Evolutionary conservation across 2,113 vertebrate species (phyloP).

Genomic region (Ceuthmochares aereus): DNA sequence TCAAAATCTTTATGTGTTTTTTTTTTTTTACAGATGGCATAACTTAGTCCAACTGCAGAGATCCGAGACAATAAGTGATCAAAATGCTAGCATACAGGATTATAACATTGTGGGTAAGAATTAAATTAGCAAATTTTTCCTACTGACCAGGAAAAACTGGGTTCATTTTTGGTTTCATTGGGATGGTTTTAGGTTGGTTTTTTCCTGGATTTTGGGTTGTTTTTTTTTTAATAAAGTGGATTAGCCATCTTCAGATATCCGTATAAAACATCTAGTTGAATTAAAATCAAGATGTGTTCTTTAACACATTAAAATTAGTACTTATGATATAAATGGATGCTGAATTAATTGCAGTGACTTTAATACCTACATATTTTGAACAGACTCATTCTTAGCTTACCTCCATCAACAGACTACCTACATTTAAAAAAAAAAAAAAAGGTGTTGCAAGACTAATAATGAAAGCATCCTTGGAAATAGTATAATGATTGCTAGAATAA

Average conservation of each 20-base stretch:
- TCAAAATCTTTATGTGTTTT: not conserved
- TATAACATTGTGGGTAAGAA: not conserved
- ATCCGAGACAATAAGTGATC: not conserved
- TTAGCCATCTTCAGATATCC: not conserved
- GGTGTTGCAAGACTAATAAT: not conserved
- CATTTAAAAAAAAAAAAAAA: not conserved
- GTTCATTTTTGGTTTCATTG: not conserved
- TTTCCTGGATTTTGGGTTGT: no score
- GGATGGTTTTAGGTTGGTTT: rapidly evolving
- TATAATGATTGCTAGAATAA: not conserved
- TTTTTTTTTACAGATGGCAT: not conserved
- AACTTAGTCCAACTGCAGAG: not conserved
- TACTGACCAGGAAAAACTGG: not conserved
- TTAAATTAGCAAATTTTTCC: not conserved
- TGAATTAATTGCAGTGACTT: not conserved
- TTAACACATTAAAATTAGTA: not conserved
- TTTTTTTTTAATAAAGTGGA: not conserved
- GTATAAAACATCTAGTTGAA: not conserved
- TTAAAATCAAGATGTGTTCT: not conserved
- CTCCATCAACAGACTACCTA: not conserved
- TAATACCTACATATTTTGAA: not conserved
- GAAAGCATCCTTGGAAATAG: not conserved
- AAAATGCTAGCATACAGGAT: not conserved
- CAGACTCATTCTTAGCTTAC: not conserved
- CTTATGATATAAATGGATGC: not conserved